Evolutionary conservation across 2,797 vertebrate genomes (phyloP).

Genomic region (Falco cherrug): DNA sequence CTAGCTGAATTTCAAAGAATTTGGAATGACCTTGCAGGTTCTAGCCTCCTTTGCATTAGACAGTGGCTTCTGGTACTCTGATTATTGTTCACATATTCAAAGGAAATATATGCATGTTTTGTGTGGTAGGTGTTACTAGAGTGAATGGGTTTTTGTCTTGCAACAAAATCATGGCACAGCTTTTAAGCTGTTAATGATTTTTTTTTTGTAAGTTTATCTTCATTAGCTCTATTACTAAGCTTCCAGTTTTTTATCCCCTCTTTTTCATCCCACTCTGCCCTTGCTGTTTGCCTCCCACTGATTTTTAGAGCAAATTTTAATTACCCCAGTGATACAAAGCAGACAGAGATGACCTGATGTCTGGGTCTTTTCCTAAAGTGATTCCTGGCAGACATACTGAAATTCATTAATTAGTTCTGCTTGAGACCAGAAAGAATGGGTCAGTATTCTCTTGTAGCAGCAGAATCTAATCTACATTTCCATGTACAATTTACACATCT

Average conservation of each 20-base stretch:
- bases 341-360: conserved; percentile 68
- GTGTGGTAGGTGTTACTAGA: background rate
- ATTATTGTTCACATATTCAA: background rate
- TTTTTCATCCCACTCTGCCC: conserved; percentile 29
- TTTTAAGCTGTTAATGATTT: conserved; percentile 9
- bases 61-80: background rate
- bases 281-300: conserved; percentile 58
- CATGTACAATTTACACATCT: background rate
- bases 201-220: conserved; percentile 18
- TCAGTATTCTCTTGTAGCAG: conserved; percentile 38
- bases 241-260: background rate
- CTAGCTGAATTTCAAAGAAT: background rate
- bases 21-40: background rate
- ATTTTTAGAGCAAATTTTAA: conserved; percentile 63
- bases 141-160: background rate
- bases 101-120: background rate
- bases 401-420: conserved; percentile 67
- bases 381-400: conserved; percentile 60
- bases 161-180: background rate
- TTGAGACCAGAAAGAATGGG: conserved; percentile 45
- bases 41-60: background rate
- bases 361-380: conserved; percentile 61
- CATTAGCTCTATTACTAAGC: conserved; percentile 36
- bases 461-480: conserved; percentile 27
- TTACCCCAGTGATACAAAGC: conserved; percentile 61